These are phyloP conservation scores for Lithobates pipiens DNA, from an alignment of 2,797 vertebrate species.

Conservation along the genomic window DNA sequence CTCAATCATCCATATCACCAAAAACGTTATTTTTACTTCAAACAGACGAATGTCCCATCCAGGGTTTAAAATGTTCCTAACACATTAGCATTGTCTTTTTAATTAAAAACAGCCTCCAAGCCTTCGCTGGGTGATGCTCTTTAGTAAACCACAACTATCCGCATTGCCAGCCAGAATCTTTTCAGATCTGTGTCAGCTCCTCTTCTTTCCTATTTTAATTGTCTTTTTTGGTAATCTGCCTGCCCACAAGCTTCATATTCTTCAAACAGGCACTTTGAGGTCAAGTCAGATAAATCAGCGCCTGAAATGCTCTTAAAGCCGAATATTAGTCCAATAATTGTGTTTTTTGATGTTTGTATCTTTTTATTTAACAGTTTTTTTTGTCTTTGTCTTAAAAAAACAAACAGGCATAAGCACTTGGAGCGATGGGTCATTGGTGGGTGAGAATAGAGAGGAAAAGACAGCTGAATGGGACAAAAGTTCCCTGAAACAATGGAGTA, in stretches of 20 bases:
- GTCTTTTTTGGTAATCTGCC: constrained; percentile 28
- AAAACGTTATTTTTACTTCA: background rate
- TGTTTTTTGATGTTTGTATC: too few species aligned
- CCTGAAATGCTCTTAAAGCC: background rate
- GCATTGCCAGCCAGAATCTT: constrained; percentile 28
- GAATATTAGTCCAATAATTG: too few species aligned
- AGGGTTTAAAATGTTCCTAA: background rate
- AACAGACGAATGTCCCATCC: background rate
- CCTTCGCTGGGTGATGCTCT: constrained; percentile 3
- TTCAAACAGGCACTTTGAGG: constrained; percentile 6
- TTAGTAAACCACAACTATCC: constrained; percentile 27
- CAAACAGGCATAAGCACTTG: too few species aligned
- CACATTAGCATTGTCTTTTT: constrained; percentile 9
- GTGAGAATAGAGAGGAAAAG: too few species aligned
- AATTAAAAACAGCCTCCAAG: constrained; percentile 43
- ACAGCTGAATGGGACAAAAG: too few species aligned
- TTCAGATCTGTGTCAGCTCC: background rate
- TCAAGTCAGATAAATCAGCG: background rate
- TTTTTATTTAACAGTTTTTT: too few species aligned
- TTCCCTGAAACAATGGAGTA: too few species aligned
- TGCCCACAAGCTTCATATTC: constrained; percentile 11
- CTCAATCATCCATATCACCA: background rate
- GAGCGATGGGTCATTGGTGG: too few species aligned
- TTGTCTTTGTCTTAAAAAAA: too few species aligned
- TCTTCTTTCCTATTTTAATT: constrained; percentile 22